Evolutionary conservation across 2,888 invertebrate species (phyloP), one percentile per base, ranked within the genome.

Genomic region (Drosophila falleni): DNA sequence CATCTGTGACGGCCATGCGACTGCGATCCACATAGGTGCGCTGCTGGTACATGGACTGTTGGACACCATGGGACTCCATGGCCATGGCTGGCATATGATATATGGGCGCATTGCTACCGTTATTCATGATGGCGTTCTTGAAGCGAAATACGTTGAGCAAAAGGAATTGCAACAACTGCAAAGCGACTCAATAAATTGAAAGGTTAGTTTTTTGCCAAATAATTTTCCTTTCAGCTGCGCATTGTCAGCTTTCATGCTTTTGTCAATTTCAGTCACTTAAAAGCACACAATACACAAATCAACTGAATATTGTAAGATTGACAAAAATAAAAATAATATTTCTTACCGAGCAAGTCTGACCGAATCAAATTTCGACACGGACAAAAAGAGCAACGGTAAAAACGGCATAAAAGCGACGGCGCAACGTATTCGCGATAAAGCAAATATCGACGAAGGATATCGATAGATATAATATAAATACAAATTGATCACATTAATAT

Each of bases 41-140:
- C 37, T 80, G 89, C 31, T 83, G 84, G 49, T 80, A 87, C 66
- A 78, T 63, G 13, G 83, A 68, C 19, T 88, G 83, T 51, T 88
- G 83, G 56, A 37, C 37, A 2, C 67, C 76, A 15, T 74, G n/a
- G 4, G 83, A 77, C 29, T 88, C 83, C 19, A 87, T 55, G 33
- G 75, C 61, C 62, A 84, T 2, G 5, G 64, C 19, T 13, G 80
- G 79, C 42, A 72, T 4, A 19, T 68, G 87, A 26, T 53, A 87
- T 3, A 72, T n/a, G 1, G 67, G 72, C 9, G 69, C n/a, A 66
- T 71, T 74, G 29, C 59, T 62, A 1, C 61, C 35, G 29, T 35
- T 59, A 39, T 71, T 87, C 87, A 83, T 87, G 6, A 26, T 64
- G 9, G 11, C 31, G 37, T 23, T 67, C 29, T 35, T 19, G 8